Evolutionary conservation across 2,113 vertebrate genomes (phyloP).

Genomic region (Stigmatopora argus): DNA sequence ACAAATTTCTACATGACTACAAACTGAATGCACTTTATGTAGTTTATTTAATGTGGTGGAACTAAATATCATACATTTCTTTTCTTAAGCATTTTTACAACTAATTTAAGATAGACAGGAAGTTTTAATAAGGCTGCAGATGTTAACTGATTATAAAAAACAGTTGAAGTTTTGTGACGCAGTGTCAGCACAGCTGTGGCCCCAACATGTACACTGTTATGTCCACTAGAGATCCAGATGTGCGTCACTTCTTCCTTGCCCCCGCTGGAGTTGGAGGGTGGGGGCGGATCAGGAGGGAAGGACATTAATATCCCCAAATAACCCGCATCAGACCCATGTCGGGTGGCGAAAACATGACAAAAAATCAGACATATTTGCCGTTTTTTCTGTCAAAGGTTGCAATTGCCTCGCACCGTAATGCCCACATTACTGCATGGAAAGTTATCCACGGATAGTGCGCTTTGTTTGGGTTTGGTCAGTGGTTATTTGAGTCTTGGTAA

Average conservation of each 20-base stretch:
- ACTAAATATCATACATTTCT: background rate
- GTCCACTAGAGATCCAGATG: slow-evolving; percentile 66
- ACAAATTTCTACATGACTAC: slow-evolving; percentile 27
- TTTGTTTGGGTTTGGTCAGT: slow-evolving; percentile 62
- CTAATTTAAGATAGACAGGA: background rate
- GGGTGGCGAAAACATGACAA: slow-evolving; percentile 6
- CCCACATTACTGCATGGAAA: slow-evolving; percentile 51
- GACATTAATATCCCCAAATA: slow-evolving; percentile 43
- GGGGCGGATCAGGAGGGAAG: slow-evolving; percentile 3
- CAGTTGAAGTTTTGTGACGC: slow-evolving; percentile 37
- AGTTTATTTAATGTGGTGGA: slow-evolving; percentile 3
- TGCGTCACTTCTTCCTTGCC: slow-evolving; percentile 63
- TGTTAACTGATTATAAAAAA: slow-evolving; percentile 4
- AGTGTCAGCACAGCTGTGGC: slow-evolving; percentile 62
- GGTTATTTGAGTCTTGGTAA: slow-evolving; percentile 48
- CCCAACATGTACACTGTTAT: slow-evolving; percentile 31
- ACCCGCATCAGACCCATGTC: background rate
- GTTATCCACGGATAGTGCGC: slow-evolving; percentile 55
- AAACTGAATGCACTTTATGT: slow-evolving; percentile 6
- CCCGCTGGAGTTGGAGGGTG: slow-evolving; percentile 28
- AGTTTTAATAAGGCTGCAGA: slow-evolving; percentile 11
- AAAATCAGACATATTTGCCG: background rate
- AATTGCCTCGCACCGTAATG: slow-evolving; percentile 42
- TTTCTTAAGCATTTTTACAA: background rate
- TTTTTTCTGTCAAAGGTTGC: slow-evolving; percentile 18